Base-by-base conservation (phyloP, 2,113 vertebrate genomes). In the Semicossyphus pulcher region DNA sequence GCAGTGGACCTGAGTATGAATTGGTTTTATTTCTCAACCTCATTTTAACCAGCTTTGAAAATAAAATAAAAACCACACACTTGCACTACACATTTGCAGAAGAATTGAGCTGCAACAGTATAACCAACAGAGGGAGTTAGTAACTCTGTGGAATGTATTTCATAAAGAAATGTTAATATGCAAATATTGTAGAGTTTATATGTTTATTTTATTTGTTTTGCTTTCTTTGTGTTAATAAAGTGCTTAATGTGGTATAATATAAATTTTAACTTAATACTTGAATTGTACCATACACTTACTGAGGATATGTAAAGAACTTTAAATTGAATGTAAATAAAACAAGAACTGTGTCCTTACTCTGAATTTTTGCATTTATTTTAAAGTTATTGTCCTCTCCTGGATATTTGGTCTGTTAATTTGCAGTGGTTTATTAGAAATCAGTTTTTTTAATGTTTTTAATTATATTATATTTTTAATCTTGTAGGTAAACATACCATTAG, bases 241-340 rank as follows among this genome's bases (percentile, higher is more conserved):
- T 80, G 49, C 53, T 79, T 61, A 48, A 52, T 72, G 67, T 78
- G 71, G 76, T 84, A 51, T 68, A 81, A 63, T 72, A 28, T 42
- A 49, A 61, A 31, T 68, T 79, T 80, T 64, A 72, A 76, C 11
- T 23, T 86, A 81, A 81, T 88, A 82, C 70, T 79, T 87, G 80
- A 91, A 84, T 62, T 78, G 15, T 67, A 69, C 15, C 78, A 82
- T 84, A 81, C 77, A 76, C 87, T 90, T 60, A 69, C 69, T 84
- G 86, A 86, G 78, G 85, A 82, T 7, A 58, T 83, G 62, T 76
- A 85, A 72, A 78, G 15, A 76, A 51, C n/a, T 39, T 69, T 62
- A 9, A 81, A 76, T 4, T 59, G 53, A 83, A 72, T 89, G 79
- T 81, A 82, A 89, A 78, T 83, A 86, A 89, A 80, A 70, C 64